Evolutionary conservation across 2,888 invertebrate genomes (phyloP).

Genomic region (Nephrotoma flavescens): DNA sequence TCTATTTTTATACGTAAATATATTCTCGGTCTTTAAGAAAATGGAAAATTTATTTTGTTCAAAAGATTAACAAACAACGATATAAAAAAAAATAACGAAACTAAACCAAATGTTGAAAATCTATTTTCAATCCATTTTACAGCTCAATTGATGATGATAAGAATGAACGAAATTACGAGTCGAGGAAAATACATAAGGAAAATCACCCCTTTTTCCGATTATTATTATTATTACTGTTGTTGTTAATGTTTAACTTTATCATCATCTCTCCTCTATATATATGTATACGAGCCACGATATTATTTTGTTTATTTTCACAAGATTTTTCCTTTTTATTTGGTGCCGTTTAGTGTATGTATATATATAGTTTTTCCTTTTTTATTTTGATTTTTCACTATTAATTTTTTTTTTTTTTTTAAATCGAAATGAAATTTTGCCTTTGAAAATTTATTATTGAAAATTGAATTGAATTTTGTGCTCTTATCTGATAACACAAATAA

Average conservation of each 20-base stretch:
- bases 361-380: neutral
- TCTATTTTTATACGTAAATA: neutral
- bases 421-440: neutral
- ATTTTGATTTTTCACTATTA: neutral
- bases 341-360: neutral
- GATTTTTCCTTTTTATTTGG: neutral
- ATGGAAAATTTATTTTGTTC: neutral
- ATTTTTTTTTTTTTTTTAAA: neutral
- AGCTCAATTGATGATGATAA: conserved; percentile 2
- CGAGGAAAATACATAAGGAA: neutral
- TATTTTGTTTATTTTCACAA: neutral
- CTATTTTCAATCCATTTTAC: conserved; percentile 2
- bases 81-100: neutral
- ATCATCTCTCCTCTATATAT: neutral
- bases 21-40: neutral
- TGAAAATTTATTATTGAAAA: neutral
- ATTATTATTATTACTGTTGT: neutral
- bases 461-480: neutral
- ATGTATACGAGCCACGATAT: neutral
- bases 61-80: neutral
- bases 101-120: neutral
- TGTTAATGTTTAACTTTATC: neutral
- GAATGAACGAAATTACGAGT: neutral
- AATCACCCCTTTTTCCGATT: neutral
- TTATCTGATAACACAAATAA: neutral